Evolutionary conservation across 2,888 invertebrate species (phyloP), one percentile per base, ranked within the genome.

Genomic region (Galerucella calmariensis): DNA sequence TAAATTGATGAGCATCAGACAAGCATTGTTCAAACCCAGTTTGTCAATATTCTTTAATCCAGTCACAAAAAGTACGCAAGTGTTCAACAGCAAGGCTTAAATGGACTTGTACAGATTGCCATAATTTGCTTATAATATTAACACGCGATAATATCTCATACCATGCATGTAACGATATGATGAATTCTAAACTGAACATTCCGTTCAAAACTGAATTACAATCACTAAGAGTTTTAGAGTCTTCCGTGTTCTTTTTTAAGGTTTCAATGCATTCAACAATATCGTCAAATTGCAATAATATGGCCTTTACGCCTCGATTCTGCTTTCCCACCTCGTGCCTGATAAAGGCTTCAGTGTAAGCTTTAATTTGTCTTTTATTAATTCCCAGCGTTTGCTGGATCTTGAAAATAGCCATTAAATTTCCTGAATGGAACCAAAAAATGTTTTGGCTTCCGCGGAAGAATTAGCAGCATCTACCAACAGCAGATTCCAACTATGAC

Each of bases 401-500:
- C 84, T 85, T 67, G 85, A 79, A 72, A 86, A 74, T 35, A 76
- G 63, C 69, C 72, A 53, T 69, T 69, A 77, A 48, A 72, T 74
- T 66, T 78, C 73, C 63, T 72, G 73, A 20, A 73, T 75, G 27
- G 75, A 75, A 67, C 75, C 61, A 75, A 75, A 73, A 63, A 75
- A 73, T 35, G 65, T 73, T 73, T 73, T 73, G 0, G 69, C 61
- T 58, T 11, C 48, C 11, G 6, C 41, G 24, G 61, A 72, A 59
- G 67, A 69, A 16, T 75, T 75, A 16, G 75, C 70, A 70, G 70
- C 63, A 46, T 73, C 67, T 65, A 69, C 56, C 46, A 74, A 74
- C 41, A 74, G 58, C 53, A 72, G 12, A 69, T 72, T 76, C 61
- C 62, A 73, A 66, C 75, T 71, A 63, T 73, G 75, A 63, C 70